A percentile compares a stretch with the other conserved stretches of the same genome.
Conservation (phyloP, 2,888 invertebrate genomes). For the Nemotelus nigrinus region DNA sequence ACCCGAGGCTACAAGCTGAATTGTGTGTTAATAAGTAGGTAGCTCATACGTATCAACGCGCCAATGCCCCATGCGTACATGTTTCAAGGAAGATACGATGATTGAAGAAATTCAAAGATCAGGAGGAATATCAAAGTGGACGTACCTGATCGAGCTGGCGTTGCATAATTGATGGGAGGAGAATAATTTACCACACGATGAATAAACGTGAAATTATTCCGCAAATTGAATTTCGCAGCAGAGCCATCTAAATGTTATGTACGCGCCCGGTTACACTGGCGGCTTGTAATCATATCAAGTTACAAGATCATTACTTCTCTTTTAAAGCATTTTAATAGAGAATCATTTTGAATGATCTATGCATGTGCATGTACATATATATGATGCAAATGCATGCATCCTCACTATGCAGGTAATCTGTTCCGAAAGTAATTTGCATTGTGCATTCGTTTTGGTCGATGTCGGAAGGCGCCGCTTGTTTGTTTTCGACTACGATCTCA, state of each 20-base stretch:
- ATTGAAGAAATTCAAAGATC: not conserved
- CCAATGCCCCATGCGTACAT: no score
- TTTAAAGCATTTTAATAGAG: conserved; percentile 27
- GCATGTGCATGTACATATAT: not conserved
- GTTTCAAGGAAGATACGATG: no score
- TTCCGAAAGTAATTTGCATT: conserved; percentile 26
- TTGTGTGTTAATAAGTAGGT: no score
- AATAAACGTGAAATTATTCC: conserved; percentile 32
- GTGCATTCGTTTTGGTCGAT: conserved; percentile 14
- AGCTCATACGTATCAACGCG: no score
- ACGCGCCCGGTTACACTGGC: not conserved
- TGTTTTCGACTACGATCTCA: conserved; percentile 18
- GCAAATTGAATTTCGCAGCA: conserved; percentile 38
- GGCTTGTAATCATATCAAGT: not conserved
- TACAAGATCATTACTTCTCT: conserved; percentile 13
- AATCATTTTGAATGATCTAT: not conserved
- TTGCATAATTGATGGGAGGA: conserved; percentile 36
- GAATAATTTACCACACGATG: conserved; percentile 22
- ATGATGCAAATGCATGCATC: not conserved
- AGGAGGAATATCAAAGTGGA: not conserved
- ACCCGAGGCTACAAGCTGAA: no score
- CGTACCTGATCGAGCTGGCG: not conserved
- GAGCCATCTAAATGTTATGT: conserved; percentile 23
- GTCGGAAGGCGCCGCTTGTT: conserved; percentile 33
- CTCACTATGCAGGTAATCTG: not conserved